Conservation (phyloP, 2,113 vertebrate genomes). For the Daubentonia madagascariensis region DNA sequence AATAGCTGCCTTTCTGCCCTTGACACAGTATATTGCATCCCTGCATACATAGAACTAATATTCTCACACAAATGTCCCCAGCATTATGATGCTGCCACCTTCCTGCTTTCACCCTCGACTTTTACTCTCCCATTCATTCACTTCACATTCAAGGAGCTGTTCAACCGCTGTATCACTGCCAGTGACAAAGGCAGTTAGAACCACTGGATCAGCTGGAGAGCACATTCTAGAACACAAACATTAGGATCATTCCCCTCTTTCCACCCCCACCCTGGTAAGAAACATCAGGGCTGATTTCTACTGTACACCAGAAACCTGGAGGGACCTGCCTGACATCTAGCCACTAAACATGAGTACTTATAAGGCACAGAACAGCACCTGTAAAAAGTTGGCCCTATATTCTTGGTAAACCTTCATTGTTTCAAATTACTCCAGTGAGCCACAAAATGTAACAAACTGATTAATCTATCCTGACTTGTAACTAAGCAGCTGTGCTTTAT, state of each 20-base stretch:
- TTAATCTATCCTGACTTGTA: slow-evolving; percentile 59
- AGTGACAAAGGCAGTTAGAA: slow-evolving; percentile 20
- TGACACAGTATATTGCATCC: slow-evolving; percentile 3
- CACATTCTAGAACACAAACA: neutral
- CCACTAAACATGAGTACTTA: slow-evolving; percentile 21
- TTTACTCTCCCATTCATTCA: slow-evolving; percentile 49
- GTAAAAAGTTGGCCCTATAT: neutral
- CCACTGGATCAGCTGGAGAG: neutral
- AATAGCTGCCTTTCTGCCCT: slow-evolving; percentile 38
- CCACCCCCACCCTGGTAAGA: neutral
- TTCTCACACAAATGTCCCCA: slow-evolving; percentile 11
- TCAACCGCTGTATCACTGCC: slow-evolving; percentile 46
- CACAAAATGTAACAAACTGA: slow-evolving; percentile 39
- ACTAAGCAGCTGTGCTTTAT: slow-evolving; percentile 55
- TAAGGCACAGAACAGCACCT: neutral
- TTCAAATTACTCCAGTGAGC: slow-evolving; percentile 46
- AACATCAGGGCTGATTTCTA: neutral
- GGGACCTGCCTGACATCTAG: neutral
- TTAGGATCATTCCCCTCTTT: neutral
- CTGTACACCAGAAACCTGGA: neutral
- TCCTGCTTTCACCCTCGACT: slow-evolving; percentile 22
- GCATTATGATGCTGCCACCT: slow-evolving; percentile 32
- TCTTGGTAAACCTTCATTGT: slow-evolving; percentile 23
- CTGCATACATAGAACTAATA: slow-evolving; percentile 1
- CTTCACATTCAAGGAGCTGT: slow-evolving; percentile 28